Conservation (phyloP, 1,140 invertebrate species). For the Ganaspis sp. region DNA sequence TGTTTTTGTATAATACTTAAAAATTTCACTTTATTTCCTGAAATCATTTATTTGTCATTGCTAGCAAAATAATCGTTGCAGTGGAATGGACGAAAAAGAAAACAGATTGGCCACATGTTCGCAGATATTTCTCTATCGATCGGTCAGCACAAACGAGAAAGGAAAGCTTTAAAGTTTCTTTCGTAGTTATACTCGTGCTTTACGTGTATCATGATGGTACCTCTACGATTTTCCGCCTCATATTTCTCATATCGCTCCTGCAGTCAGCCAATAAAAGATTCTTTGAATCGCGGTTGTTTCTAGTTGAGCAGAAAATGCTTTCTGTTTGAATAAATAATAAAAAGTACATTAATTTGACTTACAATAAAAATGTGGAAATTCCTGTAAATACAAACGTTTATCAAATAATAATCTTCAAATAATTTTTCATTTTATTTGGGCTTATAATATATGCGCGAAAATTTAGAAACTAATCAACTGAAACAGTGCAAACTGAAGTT, state of each 20-base stretch:
- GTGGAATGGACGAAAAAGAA: not conserved
- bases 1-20: no score
- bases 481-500: not conserved
- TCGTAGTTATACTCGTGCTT: not conserved
- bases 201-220: slow-evolving; percentile 2
- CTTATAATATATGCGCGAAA: not conserved
- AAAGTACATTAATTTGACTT: not conserved
- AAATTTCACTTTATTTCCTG: not conserved
- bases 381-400: no score
- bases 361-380: no score
- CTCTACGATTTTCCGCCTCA: slow-evolving; percentile 16
- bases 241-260: not conserved
- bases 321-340: not conserved
- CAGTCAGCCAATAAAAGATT: not conserved
- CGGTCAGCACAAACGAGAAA: not conserved
- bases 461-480: not conserved
- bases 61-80: not conserved
- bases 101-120: not conserved
- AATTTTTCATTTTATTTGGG: not conserved
- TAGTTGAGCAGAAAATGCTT: not conserved
- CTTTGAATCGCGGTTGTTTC: not conserved
- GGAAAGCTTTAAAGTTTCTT: not conserved
- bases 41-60: not conserved
- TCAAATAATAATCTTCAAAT: no score
- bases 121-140: not conserved